These are phyloP conservation scores for Centroberyx gerrardi DNA, from an alignment of 2,797 vertebrate genomes.

Conservation along the genomic window DNA sequence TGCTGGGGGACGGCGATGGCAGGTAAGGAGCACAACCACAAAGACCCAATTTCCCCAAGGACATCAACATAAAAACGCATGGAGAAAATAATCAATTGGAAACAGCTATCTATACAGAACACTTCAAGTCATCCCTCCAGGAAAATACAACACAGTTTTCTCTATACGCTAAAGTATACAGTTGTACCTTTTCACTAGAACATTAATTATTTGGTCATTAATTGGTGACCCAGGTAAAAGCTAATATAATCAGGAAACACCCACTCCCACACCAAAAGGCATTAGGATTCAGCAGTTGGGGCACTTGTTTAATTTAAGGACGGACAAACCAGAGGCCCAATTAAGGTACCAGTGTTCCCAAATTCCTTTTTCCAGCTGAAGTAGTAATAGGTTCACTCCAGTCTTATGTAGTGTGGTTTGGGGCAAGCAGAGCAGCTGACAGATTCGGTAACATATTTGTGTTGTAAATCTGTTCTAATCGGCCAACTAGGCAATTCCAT, in stretches of 20 bases:
- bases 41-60: conserved; percentile 7
- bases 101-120: neutral
- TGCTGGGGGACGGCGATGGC: conserved; percentile 15
- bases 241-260: neutral
- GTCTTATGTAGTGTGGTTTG: neutral
- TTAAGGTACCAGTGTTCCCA: neutral
- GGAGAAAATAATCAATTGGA: conserved; percentile 8
- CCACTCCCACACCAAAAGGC: neutral
- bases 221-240: too few species aligned
- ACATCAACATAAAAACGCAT: neutral
- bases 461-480: neutral
- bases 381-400: neutral
- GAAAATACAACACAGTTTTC: neutral
- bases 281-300: neutral
- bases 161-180: neutral
- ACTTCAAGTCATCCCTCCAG: neutral
- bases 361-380: neutral
- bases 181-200: neutral
- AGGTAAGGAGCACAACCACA: conserved; percentile 16
- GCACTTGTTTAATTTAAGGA: neutral
- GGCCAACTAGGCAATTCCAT: neutral
- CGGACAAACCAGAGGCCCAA: neutral
- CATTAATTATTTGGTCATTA: too few species aligned
- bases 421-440: neutral
- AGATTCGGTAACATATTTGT: neutral